Conservation (phyloP, 2,888 invertebrate genomes). For the Netelia fuscicornis region DNA sequence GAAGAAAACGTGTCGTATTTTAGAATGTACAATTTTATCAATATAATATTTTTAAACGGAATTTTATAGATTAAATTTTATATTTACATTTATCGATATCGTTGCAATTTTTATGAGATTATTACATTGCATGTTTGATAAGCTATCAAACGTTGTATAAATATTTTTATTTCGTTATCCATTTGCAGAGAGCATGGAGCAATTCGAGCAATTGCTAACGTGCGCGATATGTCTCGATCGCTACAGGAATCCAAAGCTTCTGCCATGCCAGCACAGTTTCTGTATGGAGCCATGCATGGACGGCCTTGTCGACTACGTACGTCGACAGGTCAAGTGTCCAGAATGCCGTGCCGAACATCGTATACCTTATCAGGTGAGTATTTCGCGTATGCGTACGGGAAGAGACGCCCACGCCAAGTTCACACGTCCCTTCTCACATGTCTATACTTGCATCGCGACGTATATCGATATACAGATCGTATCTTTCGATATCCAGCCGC, state of each 20-base stretch:
- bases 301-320: conserved; percentile 97
- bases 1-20: conserved; percentile 33
- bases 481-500: neutral
- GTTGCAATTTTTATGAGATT: neutral
- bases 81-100: neutral
- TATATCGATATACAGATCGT: neutral
- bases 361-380: conserved; percentile 96
- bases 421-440: conserved; percentile 14
- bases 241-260: conserved; percentile 98
- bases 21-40: conserved; percentile 28
- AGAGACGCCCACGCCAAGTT: conserved; percentile 5
- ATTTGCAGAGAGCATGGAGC: conserved; percentile 90
- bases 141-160: conserved; percentile 32
- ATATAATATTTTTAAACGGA: neutral
- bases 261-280: conserved; percentile 99
- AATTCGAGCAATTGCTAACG: conserved; percentile 98
- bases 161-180: conserved; percentile 30
- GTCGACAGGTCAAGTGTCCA: conserved; percentile 98
- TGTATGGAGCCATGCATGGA: conserved; percentile 99
- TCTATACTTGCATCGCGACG: neutral
- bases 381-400: conserved; percentile 44
- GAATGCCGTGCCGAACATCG: conserved; percentile 99
- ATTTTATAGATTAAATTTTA: neutral
- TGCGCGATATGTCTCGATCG: conserved; percentile 99
- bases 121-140: neutral